phyloP scores from a whole-genome alignment of 2,113 vertebrate species.

The Muntiacus muntjak region DNA sequence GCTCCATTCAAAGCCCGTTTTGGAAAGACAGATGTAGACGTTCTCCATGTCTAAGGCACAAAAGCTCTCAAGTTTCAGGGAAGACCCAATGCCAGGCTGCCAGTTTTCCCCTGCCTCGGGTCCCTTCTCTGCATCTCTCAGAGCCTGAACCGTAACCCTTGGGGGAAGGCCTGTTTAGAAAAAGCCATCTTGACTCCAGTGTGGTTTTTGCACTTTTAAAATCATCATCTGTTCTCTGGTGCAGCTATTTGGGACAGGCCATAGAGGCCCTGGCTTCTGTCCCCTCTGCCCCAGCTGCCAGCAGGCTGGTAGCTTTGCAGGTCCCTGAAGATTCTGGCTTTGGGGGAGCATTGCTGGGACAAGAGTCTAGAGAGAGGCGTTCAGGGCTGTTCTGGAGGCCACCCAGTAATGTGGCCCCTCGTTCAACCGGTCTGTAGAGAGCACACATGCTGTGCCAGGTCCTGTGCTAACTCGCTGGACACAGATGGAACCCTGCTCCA shows the following conservation, averaged over 20 bases:
- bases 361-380: not conserved
- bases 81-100: not conserved
- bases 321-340: not conserved
- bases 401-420: not conserved
- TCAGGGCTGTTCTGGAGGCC: rapidly evolving
- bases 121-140: not conserved
- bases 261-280: not conserved
- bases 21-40: not conserved
- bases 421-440: rapidly evolving
- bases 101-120: not conserved
- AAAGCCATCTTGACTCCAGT: not conserved
- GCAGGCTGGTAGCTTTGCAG: not conserved
- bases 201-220: not conserved
- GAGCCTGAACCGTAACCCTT: not conserved
- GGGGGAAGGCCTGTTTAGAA: not conserved
- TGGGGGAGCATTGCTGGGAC: not conserved
- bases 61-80: not conserved
- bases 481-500: not conserved
- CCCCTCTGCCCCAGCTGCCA: not conserved
- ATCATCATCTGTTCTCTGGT: not conserved
- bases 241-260: not conserved
- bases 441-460: not conserved
- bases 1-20: too few relatives aligned
- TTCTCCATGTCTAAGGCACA: too few relatives aligned
- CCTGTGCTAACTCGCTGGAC: not conserved